phyloP scores from a whole-genome alignment of 1,140 invertebrate genomes.

The Eufriesea mexicana region DNA sequence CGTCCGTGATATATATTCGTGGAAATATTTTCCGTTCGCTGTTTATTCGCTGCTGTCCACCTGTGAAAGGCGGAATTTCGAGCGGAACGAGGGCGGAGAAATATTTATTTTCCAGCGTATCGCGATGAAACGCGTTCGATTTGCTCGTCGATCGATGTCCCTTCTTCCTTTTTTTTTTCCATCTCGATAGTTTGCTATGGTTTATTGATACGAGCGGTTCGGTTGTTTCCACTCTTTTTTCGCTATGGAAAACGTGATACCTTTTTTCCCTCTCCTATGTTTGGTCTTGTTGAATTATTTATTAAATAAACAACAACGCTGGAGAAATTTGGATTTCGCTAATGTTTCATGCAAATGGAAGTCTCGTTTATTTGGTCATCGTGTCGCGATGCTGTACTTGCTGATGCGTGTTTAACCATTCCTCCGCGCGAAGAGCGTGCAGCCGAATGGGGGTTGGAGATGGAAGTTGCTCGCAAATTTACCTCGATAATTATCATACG shows the following conservation, averaged over 20 bases:
- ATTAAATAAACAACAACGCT: background rate
- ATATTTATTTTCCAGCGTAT: constrained; percentile 11
- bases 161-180: background rate
- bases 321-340: background rate
- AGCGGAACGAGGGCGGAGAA: background rate
- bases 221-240: too few species aligned
- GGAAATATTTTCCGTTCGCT: constrained; percentile 32
- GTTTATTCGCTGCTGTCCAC: constrained; percentile 1
- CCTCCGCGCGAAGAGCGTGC: background rate
- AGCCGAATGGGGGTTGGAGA: background rate
- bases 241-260: background rate
- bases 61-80: constrained; percentile 19
- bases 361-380: background rate
- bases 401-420: background rate
- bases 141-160: background rate
- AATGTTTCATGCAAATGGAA: background rate
- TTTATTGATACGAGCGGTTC: background rate
- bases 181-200: background rate
- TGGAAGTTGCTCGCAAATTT: background rate
- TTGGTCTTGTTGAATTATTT: background rate
- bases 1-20: constrained; percentile 11
- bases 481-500: too few species aligned
- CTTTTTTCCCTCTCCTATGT: background rate
- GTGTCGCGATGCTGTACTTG: background rate
- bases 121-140: constrained; percentile 6